These are phyloP conservation scores for Globodera rostochiensis DNA, from an alignment of 1,140 invertebrate genomes.

Conservation along the genomic window DNA sequence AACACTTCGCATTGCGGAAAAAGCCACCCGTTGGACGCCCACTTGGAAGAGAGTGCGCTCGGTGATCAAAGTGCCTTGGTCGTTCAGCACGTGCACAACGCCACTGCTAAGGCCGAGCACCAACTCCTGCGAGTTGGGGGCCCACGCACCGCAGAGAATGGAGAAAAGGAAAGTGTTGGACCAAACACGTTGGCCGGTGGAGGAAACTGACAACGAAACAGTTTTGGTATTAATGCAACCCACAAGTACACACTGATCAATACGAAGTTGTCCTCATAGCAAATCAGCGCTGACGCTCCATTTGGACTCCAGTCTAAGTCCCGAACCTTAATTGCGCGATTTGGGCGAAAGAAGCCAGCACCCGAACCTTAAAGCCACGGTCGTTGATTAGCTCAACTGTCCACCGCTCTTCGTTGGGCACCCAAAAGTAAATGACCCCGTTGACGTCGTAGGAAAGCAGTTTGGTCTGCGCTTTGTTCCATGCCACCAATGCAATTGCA, in stretches of 20 bases:
- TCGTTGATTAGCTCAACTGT: conserved; percentile 98
- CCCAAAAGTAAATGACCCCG: conserved; percentile 98
- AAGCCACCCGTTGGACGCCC: conserved; percentile 43
- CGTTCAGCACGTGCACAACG: conserved; percentile 58
- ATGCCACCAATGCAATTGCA: conserved; percentile 89
- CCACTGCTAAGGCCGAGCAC: conserved; percentile 59
- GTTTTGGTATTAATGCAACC: background rate
- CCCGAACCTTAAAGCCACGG: conserved; percentile 69
- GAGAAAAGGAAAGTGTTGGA: conserved; percentile 91
- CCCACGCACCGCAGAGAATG: conserved; percentile 95
- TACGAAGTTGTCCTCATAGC: conserved; percentile 74
- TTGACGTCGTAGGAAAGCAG: conserved; percentile 94
- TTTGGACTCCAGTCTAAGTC: conserved; percentile 98
- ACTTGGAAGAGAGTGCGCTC: conserved; percentile 55
- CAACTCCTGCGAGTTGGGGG: conserved; percentile 90
- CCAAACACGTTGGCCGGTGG: conserved; percentile 95
- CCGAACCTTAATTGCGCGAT: conserved; percentile 46
- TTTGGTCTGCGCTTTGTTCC: conserved; percentile 98
- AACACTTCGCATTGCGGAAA: conserved; percentile 42
- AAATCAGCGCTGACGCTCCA: conserved; percentile 94
- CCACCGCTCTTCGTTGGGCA: conserved; percentile 94
- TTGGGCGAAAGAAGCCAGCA: background rate
- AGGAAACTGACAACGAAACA: conserved; percentile 72
- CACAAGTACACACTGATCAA: conserved; percentile 53
- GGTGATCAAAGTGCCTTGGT: conserved; percentile 58